phyloP scores from a whole-genome alignment of 37 sponge, comb jelly and placozoan genomes.

The Ianthella basta region DNA sequence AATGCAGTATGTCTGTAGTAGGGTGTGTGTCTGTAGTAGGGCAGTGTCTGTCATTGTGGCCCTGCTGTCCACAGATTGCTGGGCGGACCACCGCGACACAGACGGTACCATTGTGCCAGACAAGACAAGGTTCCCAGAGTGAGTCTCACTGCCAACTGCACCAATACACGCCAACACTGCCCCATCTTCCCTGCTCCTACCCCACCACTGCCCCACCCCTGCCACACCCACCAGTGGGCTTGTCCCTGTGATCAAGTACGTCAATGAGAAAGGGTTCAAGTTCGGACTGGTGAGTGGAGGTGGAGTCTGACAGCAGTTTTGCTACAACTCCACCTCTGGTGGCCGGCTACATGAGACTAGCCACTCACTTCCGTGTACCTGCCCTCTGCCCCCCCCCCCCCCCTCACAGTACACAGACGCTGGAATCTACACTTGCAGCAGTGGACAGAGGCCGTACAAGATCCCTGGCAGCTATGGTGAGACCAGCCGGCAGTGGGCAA shows the following conservation, averaged over 20 bases:
- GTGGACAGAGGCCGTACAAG: conserved; percentile 57
- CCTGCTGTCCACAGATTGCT: conserved; percentile 60
- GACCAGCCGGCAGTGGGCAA: neutral
- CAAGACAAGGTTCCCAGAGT: conserved; percentile 68
- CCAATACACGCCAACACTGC: neutral
- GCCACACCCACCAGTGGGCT: conserved; percentile 66
- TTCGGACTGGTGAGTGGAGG: conserved; percentile 88
- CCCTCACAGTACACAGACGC: conserved; percentile 80
- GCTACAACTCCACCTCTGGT: too few species aligned
- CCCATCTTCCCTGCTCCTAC: neutral
- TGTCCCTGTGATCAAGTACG: conserved; percentile 61
- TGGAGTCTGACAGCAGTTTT: conserved; percentile 61
- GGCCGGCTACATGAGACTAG: too few species aligned
- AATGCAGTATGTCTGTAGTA: too few species aligned
- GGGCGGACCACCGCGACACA: conserved; percentile 78
- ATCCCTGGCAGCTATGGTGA: conserved; percentile 88
- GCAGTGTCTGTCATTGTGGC: neutral
- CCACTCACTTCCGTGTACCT: too few species aligned
- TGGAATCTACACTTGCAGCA: conserved; percentile 79
- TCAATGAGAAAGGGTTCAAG: conserved; percentile 84
- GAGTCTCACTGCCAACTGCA: neutral
- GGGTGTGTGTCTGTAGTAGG: too few species aligned
- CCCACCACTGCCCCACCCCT: conserved; percentile 11
- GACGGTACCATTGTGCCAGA: conserved; percentile 73
- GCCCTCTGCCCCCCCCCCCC: neutral